A percentile compares a stretch with the other conserved stretches of the same genome.
Evolutionary conservation across 2,888 invertebrate species (phyloP).

Genomic region (Megalurothrips usitatus): DNA sequence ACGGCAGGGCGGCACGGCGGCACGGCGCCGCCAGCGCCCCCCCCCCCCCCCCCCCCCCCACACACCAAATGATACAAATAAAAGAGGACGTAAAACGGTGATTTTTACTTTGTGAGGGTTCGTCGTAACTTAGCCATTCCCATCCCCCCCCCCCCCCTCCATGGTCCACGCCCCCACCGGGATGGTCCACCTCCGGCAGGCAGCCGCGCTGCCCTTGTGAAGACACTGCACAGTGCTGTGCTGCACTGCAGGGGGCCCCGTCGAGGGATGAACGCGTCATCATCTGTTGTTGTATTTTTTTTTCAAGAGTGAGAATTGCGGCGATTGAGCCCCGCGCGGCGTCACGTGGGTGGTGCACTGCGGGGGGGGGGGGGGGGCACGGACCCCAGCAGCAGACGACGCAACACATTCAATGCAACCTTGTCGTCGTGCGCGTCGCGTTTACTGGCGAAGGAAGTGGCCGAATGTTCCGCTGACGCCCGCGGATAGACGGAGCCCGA

Average conservation of each 20-base stretch:
- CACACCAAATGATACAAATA: constrained; percentile 27
- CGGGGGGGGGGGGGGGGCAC: too few species aligned
- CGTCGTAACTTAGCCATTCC: constrained; percentile 26
- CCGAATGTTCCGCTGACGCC: neutral
- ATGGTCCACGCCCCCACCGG: too few species aligned
- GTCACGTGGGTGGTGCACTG: too few species aligned
- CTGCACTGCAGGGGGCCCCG: neutral
- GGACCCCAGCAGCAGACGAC: too few species aligned
- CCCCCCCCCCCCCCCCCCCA: too few species aligned
- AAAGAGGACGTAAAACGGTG: constrained; percentile 20
- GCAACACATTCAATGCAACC: neutral
- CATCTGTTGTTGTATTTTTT: too few species aligned
- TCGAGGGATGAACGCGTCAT: neutral
- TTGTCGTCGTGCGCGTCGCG: neutral
- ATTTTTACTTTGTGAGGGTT: constrained; percentile 25
- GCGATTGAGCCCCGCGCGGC: too few species aligned
- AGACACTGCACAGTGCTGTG: neutral
- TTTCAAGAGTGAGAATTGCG: too few species aligned
- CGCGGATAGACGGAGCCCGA: neutral
- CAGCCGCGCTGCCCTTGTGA: neutral
- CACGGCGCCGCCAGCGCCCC: neutral
- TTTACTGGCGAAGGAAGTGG: constrained; percentile 11
- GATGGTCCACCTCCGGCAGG: neutral
- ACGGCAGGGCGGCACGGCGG: neutral
- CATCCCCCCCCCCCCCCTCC: neutral